A percentile compares a stretch with the other conserved stretches of the same genome.
These are phyloP conservation scores for Anadara kagoshimensis DNA, from an alignment of 1,140 invertebrate genomes.

Conservation along the genomic window DNA sequence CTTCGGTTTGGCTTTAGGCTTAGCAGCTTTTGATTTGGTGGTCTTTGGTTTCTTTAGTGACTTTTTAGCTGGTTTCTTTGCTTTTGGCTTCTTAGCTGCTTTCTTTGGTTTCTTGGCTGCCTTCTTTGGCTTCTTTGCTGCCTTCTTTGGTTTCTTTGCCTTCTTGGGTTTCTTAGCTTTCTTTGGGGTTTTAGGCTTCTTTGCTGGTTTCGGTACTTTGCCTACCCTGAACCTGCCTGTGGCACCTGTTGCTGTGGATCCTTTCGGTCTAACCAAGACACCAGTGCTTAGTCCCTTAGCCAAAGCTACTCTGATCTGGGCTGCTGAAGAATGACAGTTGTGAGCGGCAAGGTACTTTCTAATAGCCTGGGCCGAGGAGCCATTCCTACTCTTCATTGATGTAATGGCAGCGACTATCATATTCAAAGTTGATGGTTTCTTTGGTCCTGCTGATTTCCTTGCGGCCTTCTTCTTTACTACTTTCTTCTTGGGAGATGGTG, in stretches of 20 bases:
- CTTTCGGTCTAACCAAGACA: constrained; percentile 31
- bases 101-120: constrained; percentile 10
- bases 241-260: constrained; percentile 24
- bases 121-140: constrained; percentile 30
- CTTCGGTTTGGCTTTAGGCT: constrained; percentile 21
- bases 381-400: constrained; percentile 47
- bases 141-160: constrained; percentile 6
- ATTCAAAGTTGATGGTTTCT: constrained; percentile 24
- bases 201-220: constrained; percentile 14
- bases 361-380: constrained; percentile 62
- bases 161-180: constrained; percentile 31
- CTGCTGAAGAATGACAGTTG: constrained; percentile 32
- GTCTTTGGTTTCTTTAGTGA: constrained; percentile 12
- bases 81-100: constrained; percentile 17
- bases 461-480: constrained; percentile 4
- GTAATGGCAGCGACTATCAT: constrained; percentile 43
- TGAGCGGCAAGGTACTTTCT: constrained; percentile 67
- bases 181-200: constrained; percentile 20
- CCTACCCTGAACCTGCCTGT: constrained; percentile 29
- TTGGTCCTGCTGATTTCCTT: constrained; percentile 8
- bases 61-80: constrained; percentile 16
- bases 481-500: constrained; percentile 13
- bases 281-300: constrained; percentile 24
- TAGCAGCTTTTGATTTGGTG: constrained; percentile 16
- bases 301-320: constrained; percentile 25